Base-by-base conservation (phyloP, 2,113 vertebrate genomes). In the Reinhardtius hippoglossoides region DNA sequence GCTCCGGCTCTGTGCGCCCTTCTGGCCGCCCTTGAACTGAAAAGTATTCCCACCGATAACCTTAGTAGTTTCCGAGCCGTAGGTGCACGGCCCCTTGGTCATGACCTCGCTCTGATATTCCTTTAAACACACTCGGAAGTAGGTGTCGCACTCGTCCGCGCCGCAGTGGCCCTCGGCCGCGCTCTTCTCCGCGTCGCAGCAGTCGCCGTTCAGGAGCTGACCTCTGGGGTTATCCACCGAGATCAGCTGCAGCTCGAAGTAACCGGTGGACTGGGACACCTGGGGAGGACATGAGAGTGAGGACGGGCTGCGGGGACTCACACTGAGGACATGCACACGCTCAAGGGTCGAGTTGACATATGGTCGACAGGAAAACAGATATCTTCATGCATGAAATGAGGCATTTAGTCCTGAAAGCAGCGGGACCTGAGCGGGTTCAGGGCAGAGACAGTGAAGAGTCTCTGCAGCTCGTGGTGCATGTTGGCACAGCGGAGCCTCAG, bases 1-100 rank as follows among this genome's bases (percentile, higher is more conserved):
- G 83, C 85, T 91, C 66, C 87, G 94, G 86, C 78, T 92, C 76
- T 91, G 95, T 64, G 86, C 94, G 65, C 86, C 94, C 88, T 89
- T 95, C 92, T 90, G 89, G 77, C 74, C 94, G 78, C 92, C 92
- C 71, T 89, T 95, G 78, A 97, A 93, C 88, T 95, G 94, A 94
- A 98, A 95, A 93, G 95, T 96, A 95, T 98, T 99, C 91, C 96
- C 96, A 85, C 97, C 96, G 84, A 99, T 90, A 80, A 98, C 96
- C 66, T 95, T 92, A 59, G 96, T 97, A 92, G 94, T 95, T 83
- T 95, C 96, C 81, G 93, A 94, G 86, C 97, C 97, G 90, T 97
- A 99, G 67, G 89, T 97, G 93, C 97, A 99, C 31, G 88, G 74
- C 67, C 96, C 95, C 4, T 83, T 93, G 76, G 94, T 93, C 44